Percentiles rank a stretch among this genome's conserved stretches.
Conservation (phyloP, 2,797 vertebrate species). For the Psittacula echo region DNA sequence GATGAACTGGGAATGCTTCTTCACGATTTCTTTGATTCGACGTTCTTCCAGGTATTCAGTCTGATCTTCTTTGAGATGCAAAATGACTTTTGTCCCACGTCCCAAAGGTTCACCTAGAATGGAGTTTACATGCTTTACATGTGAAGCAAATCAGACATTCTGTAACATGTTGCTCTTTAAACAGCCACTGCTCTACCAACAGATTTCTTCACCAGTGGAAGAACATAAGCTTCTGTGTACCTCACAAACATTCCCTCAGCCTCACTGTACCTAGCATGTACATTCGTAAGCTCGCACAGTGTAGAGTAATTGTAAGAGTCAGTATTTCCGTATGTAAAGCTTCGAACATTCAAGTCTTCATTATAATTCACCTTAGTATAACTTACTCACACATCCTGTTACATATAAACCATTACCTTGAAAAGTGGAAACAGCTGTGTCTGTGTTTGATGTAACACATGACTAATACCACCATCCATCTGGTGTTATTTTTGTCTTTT, state of each 20-base stretch:
- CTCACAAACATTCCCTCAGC: rapidly evolving
- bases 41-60: conserved; percentile 92
- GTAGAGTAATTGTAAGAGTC: rapidly evolving
- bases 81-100: conserved; percentile 90
- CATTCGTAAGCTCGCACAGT: not conserved
- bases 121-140: rapidly evolving
- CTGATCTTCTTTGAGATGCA: conserved; percentile 95
- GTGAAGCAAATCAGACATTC: rapidly evolving
- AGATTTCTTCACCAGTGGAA: rapidly evolving
- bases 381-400: rapidly evolving
- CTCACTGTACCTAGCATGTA: rapidly evolving
- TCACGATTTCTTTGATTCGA: conserved; percentile 91
- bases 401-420: rapidly evolving
- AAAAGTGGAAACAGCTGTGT: rapidly evolving
- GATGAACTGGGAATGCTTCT: conserved; percentile 98
- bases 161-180: rapidly evolving
- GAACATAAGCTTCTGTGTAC: rapidly evolving
- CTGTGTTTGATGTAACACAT: rapidly evolving
- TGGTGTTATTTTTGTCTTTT: rapidly evolving
- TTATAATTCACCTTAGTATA: rapidly evolving
- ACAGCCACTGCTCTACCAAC: rapidly evolving
- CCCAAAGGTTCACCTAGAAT: conserved; percentile 86
- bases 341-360: rapidly evolving
- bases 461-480: rapidly evolving
- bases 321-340: rapidly evolving